Base-by-base conservation (phyloP, 2,113 vertebrate species). In the Sula dactylatra region DNA sequence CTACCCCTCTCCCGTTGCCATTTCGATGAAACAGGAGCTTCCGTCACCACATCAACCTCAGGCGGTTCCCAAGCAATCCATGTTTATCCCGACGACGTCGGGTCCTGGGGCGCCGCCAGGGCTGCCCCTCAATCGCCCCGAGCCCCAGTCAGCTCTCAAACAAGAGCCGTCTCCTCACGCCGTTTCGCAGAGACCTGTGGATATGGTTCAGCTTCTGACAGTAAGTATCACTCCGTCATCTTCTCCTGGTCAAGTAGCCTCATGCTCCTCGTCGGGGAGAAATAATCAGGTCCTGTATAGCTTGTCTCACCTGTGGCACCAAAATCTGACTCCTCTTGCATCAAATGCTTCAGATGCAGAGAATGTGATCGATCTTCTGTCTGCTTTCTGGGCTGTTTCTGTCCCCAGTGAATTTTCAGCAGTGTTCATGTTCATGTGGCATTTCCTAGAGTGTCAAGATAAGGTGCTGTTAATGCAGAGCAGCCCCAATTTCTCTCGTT, bases 191-290 rank as follows among this genome's bases (percentile, higher is more conserved):
- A 98, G 98, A 74, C 99, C 99, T 0, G 98, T 99, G 94, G 99
- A 99, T 83, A 99, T 99, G 99, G 99, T 99, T 90, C 99, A 99
- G 89, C 99, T 99, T 27, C 97, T 99, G 67, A 99, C 99, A 83
- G 99, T 99, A 97, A 97, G 98, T 82, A 4, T 32, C 1, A 1
- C 19, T 11, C 21, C 2, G 0, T n/a, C 19, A 0, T 42, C 54
- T 15, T 61, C 31, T 49, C 27, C 45, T 56, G 21, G 18, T n/a
- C 1, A 3, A 36, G 47, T 1, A 18, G 5, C 74, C 52, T 50
- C 1, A 0, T 38, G 50, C 56, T 73, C 26, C 27, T 80, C 4
- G 0, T 31, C 0, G 0, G 24, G 78, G 36, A 21, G 29, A 40
- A 24, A 9, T 7, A 34, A 9, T 11, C 22, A 0, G 10, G 7